Conservation (phyloP, 2,888 invertebrate genomes). For the Thalpophila matura region DNA sequence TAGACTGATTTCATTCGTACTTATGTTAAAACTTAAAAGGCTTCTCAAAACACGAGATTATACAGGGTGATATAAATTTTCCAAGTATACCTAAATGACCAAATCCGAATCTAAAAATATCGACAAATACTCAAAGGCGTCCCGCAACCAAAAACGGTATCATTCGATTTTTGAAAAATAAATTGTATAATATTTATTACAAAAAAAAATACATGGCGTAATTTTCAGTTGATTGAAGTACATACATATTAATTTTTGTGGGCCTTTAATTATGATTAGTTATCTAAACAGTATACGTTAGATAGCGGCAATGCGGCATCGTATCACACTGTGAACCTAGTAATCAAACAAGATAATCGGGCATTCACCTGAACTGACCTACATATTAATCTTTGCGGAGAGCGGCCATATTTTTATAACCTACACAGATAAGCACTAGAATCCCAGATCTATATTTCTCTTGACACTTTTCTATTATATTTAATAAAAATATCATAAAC, state of each 20-base stretch:
- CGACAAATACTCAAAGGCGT: no score
- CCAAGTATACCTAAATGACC: no score
- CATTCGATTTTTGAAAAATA: no score
- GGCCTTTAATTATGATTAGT: slow-evolving; percentile 23
- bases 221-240: not conserved
- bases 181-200: not conserved
- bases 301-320: slow-evolving; percentile 12
- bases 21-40: slow-evolving; percentile 6
- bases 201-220: not conserved
- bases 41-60: slow-evolving; percentile 11
- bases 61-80: no score
- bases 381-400: slow-evolving; percentile 20
- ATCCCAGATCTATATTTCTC: not conserved
- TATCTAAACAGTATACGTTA: slow-evolving; percentile 23
- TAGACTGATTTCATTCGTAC: not conserved
- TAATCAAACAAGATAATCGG: slow-evolving; percentile 23
- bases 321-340: slow-evolving; percentile 17
- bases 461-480: not conserved
- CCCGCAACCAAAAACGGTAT: no score
- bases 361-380: slow-evolving; percentile 44
- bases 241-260: not conserved
- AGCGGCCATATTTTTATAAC: slow-evolving; percentile 9
- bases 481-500: not conserved
- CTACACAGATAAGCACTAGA: slow-evolving; percentile 15
- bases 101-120: no score